Evolutionary conservation across 1,140 invertebrate species (phyloP), one percentile per base, ranked within the genome.

Genomic region (Lepidostoma basale): DNA sequence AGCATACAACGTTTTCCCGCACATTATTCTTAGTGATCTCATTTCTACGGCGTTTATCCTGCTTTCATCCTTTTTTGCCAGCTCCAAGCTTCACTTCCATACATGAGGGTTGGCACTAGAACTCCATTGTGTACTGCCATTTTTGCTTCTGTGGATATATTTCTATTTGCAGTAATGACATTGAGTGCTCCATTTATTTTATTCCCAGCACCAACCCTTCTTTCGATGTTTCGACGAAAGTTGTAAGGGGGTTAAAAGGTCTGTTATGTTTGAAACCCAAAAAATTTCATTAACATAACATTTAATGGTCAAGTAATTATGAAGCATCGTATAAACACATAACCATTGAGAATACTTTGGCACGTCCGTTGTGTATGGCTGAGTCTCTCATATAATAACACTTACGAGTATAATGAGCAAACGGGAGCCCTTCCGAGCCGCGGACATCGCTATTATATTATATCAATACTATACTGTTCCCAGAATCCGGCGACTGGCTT

Each of bases 401-500:
- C 16, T 6, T n/a, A 0, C 9, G 14, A 3, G 42, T 56, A 59
- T 30, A 22, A 36, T 36, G 20, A 56, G 9, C 9, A 22, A 56
- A 66, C 64, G 23, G 52, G 16, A 58, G 49, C 47, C n/a, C 45
- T 39, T 56, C 20, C 20, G 42, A 23, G 12, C 16, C 36, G 22
- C 59, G 49, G 68, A 60, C 62, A 40, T 58, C 60, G 69, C 59
- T 45, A 72, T 72, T 65, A 72, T 68, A 65, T 70, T 68, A 68
- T 40, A 72, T 68, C 66, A 72, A 72, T 72, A 72, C 66, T 68
- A 54, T 68, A 66, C 66, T 56, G 14, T 72, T 72, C 70, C 22
- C 60, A 28, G 70, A 72, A 72, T 56, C 25, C 16, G n/a, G 26
- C 49, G 47, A 16, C 12, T 62, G 45, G 28, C 68, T 67, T 67